Conservation (phyloP, 2,113 vertebrate genomes). For the Oxyruncus cristatus region DNA sequence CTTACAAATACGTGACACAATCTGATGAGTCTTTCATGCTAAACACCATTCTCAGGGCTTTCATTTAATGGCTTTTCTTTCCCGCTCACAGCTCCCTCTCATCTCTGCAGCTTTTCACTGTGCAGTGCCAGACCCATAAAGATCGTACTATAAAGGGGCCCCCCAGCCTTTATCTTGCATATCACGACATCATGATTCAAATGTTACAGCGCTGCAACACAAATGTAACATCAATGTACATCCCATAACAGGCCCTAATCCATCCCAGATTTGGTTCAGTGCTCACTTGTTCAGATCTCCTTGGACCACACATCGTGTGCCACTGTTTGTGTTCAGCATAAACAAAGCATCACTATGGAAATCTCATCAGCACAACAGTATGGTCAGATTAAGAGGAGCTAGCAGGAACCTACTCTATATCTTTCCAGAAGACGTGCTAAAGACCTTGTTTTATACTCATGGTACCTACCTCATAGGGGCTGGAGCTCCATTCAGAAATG, state of each 20-base stretch:
- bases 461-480: not conserved
- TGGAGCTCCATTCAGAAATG: not conserved
- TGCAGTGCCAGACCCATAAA: slow-evolving; percentile 43
- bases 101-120: slow-evolving; percentile 37
- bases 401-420: not conserved
- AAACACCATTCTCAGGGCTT: not conserved
- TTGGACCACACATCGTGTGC: slow-evolving; percentile 60
- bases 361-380: slow-evolving; percentile 18
- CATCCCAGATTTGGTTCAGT: slow-evolving; percentile 47
- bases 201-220: slow-evolving; percentile 49
- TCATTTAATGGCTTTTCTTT: slow-evolving; percentile 21
- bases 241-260: slow-evolving; percentile 62
- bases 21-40: not conserved
- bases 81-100: slow-evolving; percentile 18
- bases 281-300: slow-evolving; percentile 59
- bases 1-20: not conserved
- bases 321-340: slow-evolving; percentile 54
- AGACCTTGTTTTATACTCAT: not conserved
- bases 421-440: slow-evolving; percentile 1
- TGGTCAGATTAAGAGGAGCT: slow-evolving; percentile 43
- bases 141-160: not conserved
- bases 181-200: slow-evolving; percentile 65
- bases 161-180: slow-evolving; percentile 47
- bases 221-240: slow-evolving; percentile 71
- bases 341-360: not conserved